Evolutionary conservation across 2,888 invertebrate genomes (phyloP).

Genomic region (Aleiodes leptofemur): DNA sequence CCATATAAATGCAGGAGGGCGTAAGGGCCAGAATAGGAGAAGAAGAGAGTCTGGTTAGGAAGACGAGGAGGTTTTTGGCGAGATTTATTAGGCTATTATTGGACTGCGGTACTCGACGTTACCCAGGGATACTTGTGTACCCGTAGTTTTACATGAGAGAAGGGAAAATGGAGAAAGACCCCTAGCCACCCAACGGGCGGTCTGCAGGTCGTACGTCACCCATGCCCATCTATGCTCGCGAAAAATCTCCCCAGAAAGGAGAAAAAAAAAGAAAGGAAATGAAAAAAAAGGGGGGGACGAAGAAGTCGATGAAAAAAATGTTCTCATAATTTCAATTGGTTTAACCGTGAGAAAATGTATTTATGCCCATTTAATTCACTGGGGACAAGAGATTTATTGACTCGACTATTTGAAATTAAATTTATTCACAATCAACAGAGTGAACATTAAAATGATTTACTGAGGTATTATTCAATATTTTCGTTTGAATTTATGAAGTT

Average conservation of each 20-base stretch:
- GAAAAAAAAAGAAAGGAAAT: neutral
- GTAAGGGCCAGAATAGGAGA: slow-evolving; percentile 20
- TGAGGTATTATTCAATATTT: too few species aligned
- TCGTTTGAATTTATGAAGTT: too few species aligned
- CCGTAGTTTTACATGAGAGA: slow-evolving; percentile 41
- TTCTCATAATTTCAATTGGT: slow-evolving; percentile 16
- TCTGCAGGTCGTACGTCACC: slow-evolving; percentile 48
- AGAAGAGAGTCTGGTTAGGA: slow-evolving; percentile 41
- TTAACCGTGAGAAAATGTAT: slow-evolving; percentile 4
- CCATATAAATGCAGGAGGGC: neutral
- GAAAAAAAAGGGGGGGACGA: neutral
- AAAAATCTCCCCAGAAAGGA: neutral
- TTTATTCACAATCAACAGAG: slow-evolving; percentile 1
- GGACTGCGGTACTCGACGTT: slow-evolving; percentile 57
- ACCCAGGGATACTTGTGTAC: slow-evolving; percentile 41
- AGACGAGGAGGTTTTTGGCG: slow-evolving; percentile 55
- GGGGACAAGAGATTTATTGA: slow-evolving; percentile 19
- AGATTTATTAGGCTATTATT: slow-evolving; percentile 69
- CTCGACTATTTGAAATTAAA: slow-evolving; percentile 5
- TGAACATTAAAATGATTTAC: slow-evolving; percentile 25
- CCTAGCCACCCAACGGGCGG: slow-evolving; percentile 60
- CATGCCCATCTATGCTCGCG: slow-evolving; percentile 9
- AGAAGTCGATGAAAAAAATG: neutral
- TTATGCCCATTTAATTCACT: neutral
- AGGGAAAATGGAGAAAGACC: slow-evolving; percentile 52